A percentile compares a stretch with the other conserved stretches of the same genome.
Evolutionary conservation across 2,888 invertebrate species (phyloP).

Genomic region (Fragum fragum): DNA sequence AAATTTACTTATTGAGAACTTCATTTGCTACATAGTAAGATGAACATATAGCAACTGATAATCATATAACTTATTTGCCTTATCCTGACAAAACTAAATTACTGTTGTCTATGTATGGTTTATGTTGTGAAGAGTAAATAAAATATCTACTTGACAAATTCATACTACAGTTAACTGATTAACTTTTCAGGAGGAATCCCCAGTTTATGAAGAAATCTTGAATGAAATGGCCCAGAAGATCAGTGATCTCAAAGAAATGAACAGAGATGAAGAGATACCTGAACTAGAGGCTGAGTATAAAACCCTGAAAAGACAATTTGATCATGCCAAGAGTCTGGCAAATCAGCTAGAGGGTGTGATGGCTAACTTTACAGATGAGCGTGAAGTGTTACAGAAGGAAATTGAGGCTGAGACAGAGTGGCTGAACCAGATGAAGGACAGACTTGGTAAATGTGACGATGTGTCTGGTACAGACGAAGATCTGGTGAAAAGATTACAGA

Average conservation of each 20-base stretch:
- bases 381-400: conserved; percentile 78
- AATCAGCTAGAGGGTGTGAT: conserved; percentile 92
- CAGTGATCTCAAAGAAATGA: conserved; percentile 92
- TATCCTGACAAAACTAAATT: no score
- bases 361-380: conserved; percentile 89
- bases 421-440: conserved; percentile 80
- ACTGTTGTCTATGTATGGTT: no score
- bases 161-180: no score
- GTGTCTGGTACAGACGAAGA: conserved; percentile 93
- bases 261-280: conserved; percentile 91
- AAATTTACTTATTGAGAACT: no score
- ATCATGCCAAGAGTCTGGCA: conserved; percentile 91
- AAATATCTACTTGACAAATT: no score
- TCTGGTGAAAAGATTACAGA: conserved; percentile 92
- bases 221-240: conserved; percentile 93
- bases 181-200: conserved; percentile 90
- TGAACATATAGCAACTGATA: no score
- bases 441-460: conserved; percentile 82
- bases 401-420: conserved; percentile 81
- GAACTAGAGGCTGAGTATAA: conserved; percentile 78
- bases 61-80: no score
- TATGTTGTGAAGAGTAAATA: no score
- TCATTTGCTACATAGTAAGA: no score
- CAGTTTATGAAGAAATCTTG: conserved; percentile 92
- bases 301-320: conserved; percentile 89